phyloP scores from a whole-genome alignment of 1,140 invertebrate genomes.

The Drosophila tsacasi region DNA sequence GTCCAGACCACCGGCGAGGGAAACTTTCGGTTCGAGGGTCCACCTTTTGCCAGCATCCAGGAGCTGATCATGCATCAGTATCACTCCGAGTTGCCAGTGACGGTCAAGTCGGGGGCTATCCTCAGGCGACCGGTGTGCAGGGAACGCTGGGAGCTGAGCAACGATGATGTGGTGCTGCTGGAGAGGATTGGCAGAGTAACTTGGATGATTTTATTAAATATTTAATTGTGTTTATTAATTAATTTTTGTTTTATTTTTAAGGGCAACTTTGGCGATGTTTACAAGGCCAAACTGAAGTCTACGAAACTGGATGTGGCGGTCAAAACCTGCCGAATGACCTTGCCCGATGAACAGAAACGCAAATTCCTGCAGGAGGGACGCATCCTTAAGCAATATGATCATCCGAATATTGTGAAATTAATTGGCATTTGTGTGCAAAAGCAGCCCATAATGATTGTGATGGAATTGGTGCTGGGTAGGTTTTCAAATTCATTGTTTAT shows the following conservation, averaged over 20 bases:
- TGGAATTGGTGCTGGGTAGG: conserved; percentile 89
- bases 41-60: conserved; percentile 95
- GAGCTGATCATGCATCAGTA: conserved; percentile 96
- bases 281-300: conserved; percentile 94
- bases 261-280: conserved; percentile 99
- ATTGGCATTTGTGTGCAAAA: conserved; percentile 99
- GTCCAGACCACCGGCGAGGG: conserved; percentile 97
- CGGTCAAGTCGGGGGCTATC: conserved; percentile 95
- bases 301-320: conserved; percentile 95
- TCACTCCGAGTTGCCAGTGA: conserved; percentile 93
- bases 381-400: conserved; percentile 98
- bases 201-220: conserved; percentile 7
- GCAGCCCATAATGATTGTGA: conserved; percentile 99
- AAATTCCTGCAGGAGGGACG: conserved; percentile 98
- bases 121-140: conserved; percentile 93
- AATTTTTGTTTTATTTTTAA: conserved; percentile 76
- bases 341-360: conserved; percentile 97
- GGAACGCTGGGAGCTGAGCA: conserved; percentile 98
- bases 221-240: neutral
- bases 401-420: conserved; percentile 98
- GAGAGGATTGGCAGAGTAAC: conserved; percentile 97
- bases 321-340: conserved; percentile 96
- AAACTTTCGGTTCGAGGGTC: conserved; percentile 97
- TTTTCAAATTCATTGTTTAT: neutral
- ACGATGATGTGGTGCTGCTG: conserved; percentile 96